Conservation (phyloP, 2,113 vertebrate genomes). For the Hystrix cristata region DNA sequence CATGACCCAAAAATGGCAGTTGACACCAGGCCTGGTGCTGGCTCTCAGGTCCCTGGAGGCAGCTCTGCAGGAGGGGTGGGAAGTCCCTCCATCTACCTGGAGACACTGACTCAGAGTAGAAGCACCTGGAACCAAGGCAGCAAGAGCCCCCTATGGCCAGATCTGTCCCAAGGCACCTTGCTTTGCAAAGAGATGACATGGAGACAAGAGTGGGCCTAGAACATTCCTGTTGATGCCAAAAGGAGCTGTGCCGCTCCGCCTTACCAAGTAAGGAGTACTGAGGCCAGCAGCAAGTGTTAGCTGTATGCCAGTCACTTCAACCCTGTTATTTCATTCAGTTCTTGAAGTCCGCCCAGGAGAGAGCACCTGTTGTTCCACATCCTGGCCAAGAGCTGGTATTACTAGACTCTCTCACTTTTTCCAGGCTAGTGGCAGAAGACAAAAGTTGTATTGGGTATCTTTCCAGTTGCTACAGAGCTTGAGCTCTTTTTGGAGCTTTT, state of each 20-base stretch:
- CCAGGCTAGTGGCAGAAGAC: background rate
- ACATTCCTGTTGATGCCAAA: background rate
- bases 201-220: background rate
- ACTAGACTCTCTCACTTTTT: background rate
- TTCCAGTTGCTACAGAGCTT: background rate
- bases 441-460: background rate
- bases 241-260: background rate
- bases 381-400: background rate
- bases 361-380: background rate
- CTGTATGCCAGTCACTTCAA: background rate
- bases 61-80: background rate
- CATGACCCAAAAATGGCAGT: background rate
- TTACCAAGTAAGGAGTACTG: background rate
- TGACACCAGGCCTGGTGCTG: background rate
- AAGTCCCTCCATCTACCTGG: background rate
- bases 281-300: background rate
- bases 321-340: background rate
- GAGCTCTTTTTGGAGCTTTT: background rate
- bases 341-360: background rate
- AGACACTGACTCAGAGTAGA: background rate
- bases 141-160: background rate
- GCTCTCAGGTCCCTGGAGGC: background rate
- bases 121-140: background rate
- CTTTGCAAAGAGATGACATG: background rate
- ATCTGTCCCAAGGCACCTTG: background rate